These are phyloP conservation scores for Linnaemya tessellans DNA, from an alignment of 2,888 invertebrate genomes.

Conservation along the genomic window DNA sequence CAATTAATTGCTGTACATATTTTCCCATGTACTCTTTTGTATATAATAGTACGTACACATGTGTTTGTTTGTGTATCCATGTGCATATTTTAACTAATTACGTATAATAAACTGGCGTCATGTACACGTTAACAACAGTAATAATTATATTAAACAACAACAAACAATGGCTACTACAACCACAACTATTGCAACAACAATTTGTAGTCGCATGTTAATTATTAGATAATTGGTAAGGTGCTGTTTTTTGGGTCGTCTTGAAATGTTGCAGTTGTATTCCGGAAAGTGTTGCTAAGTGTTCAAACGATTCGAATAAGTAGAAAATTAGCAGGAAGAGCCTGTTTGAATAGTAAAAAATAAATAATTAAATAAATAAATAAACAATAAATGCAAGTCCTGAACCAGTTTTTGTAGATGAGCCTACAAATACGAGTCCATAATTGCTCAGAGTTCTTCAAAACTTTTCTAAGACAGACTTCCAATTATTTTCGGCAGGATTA, in stretches of 20 bases:
- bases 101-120: constrained; percentile 67
- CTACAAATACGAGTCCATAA: too few species aligned
- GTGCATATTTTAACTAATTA: constrained; percentile 58
- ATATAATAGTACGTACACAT: too few species aligned
- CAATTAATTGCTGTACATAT: constrained; percentile 12
- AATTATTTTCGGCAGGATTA: too few species aligned
- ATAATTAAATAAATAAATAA: not conserved
- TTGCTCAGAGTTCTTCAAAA: too few species aligned
- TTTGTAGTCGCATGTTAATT: constrained; percentile 63
- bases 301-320: not conserved
- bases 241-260: constrained; percentile 45
- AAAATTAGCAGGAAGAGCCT: not conserved
- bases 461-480: too few species aligned
- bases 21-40: not conserved
- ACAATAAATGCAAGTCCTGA: not conserved
- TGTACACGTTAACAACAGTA: constrained; percentile 54
- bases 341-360: too few species aligned
- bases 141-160: constrained; percentile 39
- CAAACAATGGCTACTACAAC: constrained; percentile 26
- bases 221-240: constrained; percentile 66
- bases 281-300: not conserved
- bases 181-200: constrained; percentile 25
- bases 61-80: constrained; percentile 1
- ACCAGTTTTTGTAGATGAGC: too few species aligned
- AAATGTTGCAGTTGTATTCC: constrained; percentile 4